Conservation (phyloP, 2,888 invertebrate species). For the Biston stratarius region DNA sequence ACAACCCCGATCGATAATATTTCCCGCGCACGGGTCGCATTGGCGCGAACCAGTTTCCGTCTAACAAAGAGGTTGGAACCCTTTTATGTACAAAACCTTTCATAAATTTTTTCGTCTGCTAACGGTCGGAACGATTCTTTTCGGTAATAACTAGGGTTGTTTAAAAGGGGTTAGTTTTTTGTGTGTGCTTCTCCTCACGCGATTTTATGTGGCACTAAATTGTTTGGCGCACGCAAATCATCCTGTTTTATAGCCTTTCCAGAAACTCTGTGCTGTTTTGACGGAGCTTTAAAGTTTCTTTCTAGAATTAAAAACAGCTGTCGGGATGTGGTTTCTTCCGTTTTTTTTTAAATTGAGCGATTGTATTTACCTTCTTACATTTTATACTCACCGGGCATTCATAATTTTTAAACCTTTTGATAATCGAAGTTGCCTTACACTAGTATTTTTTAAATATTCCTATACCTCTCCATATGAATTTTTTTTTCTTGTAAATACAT, state of each 20-base stretch:
- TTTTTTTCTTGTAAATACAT: no score
- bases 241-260: slow-evolving; percentile 51
- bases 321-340: slow-evolving; percentile 20
- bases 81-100: slow-evolving; percentile 77
- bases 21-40: slow-evolving; percentile 73
- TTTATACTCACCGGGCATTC: slow-evolving; percentile 2
- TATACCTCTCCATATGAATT: no score
- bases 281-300: slow-evolving; percentile 37
- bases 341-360: slow-evolving; percentile 4
- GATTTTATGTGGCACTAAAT: slow-evolving; percentile 71
- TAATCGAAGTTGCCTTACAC: no score
- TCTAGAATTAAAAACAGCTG: slow-evolving; percentile 36
- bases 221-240: slow-evolving; percentile 73
- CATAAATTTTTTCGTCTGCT: slow-evolving; percentile 78
- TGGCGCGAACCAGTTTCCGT: slow-evolving; percentile 68
- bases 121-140: slow-evolving; percentile 81
- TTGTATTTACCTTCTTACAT: slow-evolving; percentile 3
- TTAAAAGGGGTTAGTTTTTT: slow-evolving; percentile 76
- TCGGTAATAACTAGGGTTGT: slow-evolving; percentile 78
- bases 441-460: no score
- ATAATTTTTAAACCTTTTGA: no score
- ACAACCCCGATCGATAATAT: slow-evolving; percentile 74
- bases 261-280: slow-evolving; percentile 35
- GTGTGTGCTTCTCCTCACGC: slow-evolving; percentile 73
- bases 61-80: slow-evolving; percentile 67